phyloP scores from a whole-genome alignment of 2,888 invertebrate species.

The Norana najaformis region DNA sequence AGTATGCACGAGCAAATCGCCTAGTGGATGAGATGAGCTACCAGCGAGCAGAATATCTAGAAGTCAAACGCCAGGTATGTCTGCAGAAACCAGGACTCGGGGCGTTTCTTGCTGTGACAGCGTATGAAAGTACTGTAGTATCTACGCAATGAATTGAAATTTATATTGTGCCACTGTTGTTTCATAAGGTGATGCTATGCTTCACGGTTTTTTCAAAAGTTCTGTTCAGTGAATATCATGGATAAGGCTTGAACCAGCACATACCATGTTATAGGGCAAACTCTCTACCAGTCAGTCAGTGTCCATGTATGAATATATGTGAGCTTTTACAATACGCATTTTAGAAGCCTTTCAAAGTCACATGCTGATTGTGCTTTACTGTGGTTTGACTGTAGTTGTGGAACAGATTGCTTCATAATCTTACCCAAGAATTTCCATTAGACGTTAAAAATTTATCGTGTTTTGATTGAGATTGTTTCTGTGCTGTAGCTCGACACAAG shows the following conservation, averaged over 20 bases:
- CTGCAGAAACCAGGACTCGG: background rate
- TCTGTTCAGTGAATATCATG: too few species aligned
- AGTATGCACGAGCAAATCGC: slow-evolving; percentile 53
- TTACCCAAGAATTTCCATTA: background rate
- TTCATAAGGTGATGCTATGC: background rate
- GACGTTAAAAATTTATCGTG: background rate
- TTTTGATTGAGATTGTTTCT: background rate
- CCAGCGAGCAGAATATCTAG: slow-evolving; percentile 48
- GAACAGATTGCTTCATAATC: background rate
- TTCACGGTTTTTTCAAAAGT: background rate
- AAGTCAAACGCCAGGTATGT: slow-evolving; percentile 37
- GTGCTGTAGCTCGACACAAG: slow-evolving; percentile 35
- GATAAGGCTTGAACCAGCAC: too few species aligned
- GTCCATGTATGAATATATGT: background rate
- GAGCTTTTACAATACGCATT: background rate
- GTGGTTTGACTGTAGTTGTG: background rate
- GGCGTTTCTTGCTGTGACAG: background rate
- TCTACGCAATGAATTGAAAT: background rate
- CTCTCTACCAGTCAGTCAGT: background rate
- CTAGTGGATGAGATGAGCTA: slow-evolving; percentile 52
- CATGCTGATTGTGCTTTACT: background rate
- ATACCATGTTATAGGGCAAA: background rate
- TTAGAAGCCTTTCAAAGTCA: background rate
- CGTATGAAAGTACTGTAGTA: background rate
- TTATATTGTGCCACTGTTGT: background rate